A percentile compares a stretch with the other conserved stretches of the same genome.
These are phyloP conservation scores for Manduca sexta DNA, from an alignment of 1,140 invertebrate genomes.

Conservation along the genomic window DNA sequence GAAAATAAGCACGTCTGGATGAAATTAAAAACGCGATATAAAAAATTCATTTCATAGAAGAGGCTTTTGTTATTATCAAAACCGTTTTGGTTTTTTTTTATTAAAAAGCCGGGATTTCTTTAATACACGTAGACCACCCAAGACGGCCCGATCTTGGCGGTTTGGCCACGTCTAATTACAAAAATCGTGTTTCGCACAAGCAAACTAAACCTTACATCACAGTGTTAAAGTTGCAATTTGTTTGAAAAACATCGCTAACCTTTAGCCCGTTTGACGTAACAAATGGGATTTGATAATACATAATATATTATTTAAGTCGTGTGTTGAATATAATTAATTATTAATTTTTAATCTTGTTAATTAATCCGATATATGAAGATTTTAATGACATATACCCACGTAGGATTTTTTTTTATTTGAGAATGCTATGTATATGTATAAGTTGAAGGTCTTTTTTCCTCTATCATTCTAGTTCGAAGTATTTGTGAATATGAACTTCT, in stretches of 20 bases:
- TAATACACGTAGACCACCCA: conserved; percentile 1
- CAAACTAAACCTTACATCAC: not conserved
- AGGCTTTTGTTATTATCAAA: not conserved
- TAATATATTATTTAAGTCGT: not conserved
- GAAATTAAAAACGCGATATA: too few species aligned
- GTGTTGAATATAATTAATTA: not conserved
- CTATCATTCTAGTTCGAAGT: too few species aligned
- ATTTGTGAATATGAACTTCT: too few species aligned
- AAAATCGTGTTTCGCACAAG: not conserved
- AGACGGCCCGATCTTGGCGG: not conserved
- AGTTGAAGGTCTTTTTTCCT: too few species aligned
- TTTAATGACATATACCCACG: too few species aligned
- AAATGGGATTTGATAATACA: conserved; percentile 6
- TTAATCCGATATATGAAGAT: too few species aligned
- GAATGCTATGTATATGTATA: too few species aligned
- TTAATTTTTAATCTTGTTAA: too few species aligned
- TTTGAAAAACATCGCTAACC: conserved; percentile 1
- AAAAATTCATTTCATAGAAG: too few species aligned
- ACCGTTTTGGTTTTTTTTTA: conserved; percentile 1
- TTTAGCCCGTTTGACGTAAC: conserved; percentile 13
- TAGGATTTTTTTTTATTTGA: too few species aligned
- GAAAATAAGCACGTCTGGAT: too few species aligned
- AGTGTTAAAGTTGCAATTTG: not conserved
- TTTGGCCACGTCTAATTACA: conserved; percentile 2
- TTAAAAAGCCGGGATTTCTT: not conserved